Evolutionary conservation across 2,888 invertebrate genomes (phyloP), one percentile per base, ranked within the genome.

Genomic region (Catocala fraxini): DNA sequence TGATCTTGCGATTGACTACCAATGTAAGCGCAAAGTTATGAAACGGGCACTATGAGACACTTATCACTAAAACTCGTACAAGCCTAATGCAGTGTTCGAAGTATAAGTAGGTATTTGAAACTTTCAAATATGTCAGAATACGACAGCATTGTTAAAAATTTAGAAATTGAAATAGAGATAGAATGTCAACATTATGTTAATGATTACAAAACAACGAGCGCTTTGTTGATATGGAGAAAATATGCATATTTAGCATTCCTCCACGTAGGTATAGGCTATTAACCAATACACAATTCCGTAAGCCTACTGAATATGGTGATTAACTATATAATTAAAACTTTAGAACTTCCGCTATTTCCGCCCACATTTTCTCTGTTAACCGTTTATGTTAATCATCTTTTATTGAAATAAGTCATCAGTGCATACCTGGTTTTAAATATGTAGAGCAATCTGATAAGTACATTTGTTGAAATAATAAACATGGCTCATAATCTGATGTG

Each of bases 191-290:
- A 59, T 51, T 73, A 76, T 73, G 59, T 60, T 68, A 66, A 73
- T 73, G 51, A 61, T 56, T 55, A 56, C 46, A 52, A 68, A 65
- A 59, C 56, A 51, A 45, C 43, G 56, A 64, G 61, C 46, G 62
- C 25, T 63, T 58, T 41, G 64, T 63, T 63, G 47, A 62, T 52
- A 54, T 48, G 60, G 65, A 70, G 61, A 75, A 75, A 75, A 71
- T 74, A 69, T 71, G 59, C 71, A 77, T 77, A 74, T 77, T 56
- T 66, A 45, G 48, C 74, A 71, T 74, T 74, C 61, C 67, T 69
- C 48, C 41, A 66, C 57, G 34, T 42, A 47, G n/a, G n/a, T 58
- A 33, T 45, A n/a, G n/a, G n/a, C 48, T 65, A 34, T 53, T 70
- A 41, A 62, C 52, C 51, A 56, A 72, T 55, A 52, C 63, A 63